Evolutionary conservation across 2,888 invertebrate genomes (phyloP), one percentile per base, ranked within the genome.

Genomic region (Eustalomyia histrio): DNA sequence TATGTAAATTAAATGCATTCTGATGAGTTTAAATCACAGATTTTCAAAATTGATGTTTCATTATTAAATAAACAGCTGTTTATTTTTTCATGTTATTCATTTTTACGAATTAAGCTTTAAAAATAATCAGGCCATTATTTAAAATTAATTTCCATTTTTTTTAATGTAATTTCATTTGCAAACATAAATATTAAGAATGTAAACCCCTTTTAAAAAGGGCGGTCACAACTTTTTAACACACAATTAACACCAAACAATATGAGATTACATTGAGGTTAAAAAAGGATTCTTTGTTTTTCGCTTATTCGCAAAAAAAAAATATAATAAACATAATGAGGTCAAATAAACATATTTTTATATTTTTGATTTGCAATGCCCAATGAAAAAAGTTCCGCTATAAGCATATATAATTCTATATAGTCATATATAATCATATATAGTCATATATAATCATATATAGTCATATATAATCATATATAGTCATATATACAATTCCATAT

Each of bases 51-150:
- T 76, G 39, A 80, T 76, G 39, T 76, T 76, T 68, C 14, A 67
- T 47, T 67, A 61, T 71, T 71, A 67, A 61, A 76, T 50, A 57
- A 76, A 58, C 80, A 80, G 50, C 47, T 67, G 72, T 35, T 68
- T 58, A 68, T 55, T 55, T 69, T 29, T 57, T 29, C 39, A 39
- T 12, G 9, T 39, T 39, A 39, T 29, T 6, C 7, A 29, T 29
- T 29, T 29, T 29, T 29, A 29, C 29, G 57, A 43, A 57, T 52
- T 52, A 55, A 68, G 76, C 76, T 64, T 65, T 47, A 18, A 55
- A 68, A 69, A 76, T 76, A 80, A 80, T 80, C 76, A 68, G 72
- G 64, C 68, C 73, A 69, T 80, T 80, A 80, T 80, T 68, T 73
- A 39, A 76, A 76, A 80, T 76, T 76, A 69, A 73, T 76, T 76